Percentiles rank a stretch among this genome's conserved stretches.
These are phyloP conservation scores for Tiliqua scincoides DNA, from an alignment of 2,113 vertebrate species.

Conservation along the genomic window DNA sequence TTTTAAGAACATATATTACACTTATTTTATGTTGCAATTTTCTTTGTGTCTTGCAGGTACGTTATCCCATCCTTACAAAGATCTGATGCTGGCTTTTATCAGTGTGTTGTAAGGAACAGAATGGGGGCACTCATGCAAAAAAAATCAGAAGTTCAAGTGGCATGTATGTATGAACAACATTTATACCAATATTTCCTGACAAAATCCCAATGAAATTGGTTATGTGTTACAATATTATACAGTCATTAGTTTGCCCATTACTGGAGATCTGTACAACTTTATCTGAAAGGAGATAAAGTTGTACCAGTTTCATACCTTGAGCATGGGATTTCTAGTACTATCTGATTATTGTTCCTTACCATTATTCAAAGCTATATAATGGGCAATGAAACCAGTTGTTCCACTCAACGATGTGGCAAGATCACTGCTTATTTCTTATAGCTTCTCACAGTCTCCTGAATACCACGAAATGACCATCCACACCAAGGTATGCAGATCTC, in stretches of 20 bases:
- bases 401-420: neutral
- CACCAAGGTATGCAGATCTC: too few species aligned
- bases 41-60: slow-evolving; percentile 73
- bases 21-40: neutral
- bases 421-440: too few species aligned
- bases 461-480: too few species aligned
- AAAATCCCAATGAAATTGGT: neutral
- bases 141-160: slow-evolving; percentile 86
- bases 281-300: neutral
- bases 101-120: slow-evolving; percentile 87
- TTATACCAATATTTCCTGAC: neutral
- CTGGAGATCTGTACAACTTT: neutral
- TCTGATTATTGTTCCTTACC: neutral
- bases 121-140: slow-evolving; percentile 87
- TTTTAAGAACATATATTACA: slow-evolving; percentile 4
- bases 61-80: slow-evolving; percentile 79
- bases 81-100: slow-evolving; percentile 84
- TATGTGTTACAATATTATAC: fast-evolving
- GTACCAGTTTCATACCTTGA: neutral
- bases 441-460: too few species aligned
- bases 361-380: neutral
- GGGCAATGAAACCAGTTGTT: neutral
- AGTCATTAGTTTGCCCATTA: neutral
- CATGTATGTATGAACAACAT: slow-evolving; percentile 80
- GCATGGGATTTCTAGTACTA: neutral